Base-by-base conservation (phyloP, 1,140 invertebrate genomes). In the Epicauta chinensis region DNA sequence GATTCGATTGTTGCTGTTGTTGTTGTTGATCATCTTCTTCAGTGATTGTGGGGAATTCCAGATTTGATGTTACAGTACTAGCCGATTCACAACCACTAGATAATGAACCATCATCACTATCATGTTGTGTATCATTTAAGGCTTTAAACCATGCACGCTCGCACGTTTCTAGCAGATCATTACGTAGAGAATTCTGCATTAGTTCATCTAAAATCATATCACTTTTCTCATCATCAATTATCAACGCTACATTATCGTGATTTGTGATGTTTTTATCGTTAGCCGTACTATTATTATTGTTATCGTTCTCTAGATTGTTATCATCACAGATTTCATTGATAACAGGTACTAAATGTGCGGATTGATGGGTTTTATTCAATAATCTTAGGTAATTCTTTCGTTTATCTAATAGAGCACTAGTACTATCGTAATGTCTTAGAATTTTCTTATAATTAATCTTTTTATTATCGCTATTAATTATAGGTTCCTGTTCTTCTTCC, bases 71-170 rank as follows among this genome's bases (percentile, higher is more conserved):
- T n/a, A 78, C 81, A 1, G 83, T 86, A 65, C 83, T 86, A n/a
- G 83, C 81, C 3, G 84, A 86, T 66, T 87, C 84, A 67, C 84
- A 87, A 38, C 84, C 85, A 52, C 82, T 86, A 42, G 85, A 87
- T 62, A 87, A 82, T n/a, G 79, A 81, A 54, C 84, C 84, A 63
- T 86, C 84, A 68, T 87, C 84, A 64, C 79, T 80, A 53, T 82
- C 80, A 49, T 68, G 64, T 9, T 62, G 56, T 37, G 55, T 59
- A 15, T 63, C 53, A 3, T 43, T 43, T 14, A 61, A 40, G 3
- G 53, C 60, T 31, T 50, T 62, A 51, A 59, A 62, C 61, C 65
- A 62, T 10, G 57, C 58, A 52, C 62, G 59, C 31, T 62, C 63
- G 16, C 64, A 66, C 0, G 62, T 60, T 56, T 66, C 64, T 6